These are phyloP conservation scores for Spialia ferax DNA, from an alignment of 2,888 invertebrate species.

Conservation along the genomic window DNA sequence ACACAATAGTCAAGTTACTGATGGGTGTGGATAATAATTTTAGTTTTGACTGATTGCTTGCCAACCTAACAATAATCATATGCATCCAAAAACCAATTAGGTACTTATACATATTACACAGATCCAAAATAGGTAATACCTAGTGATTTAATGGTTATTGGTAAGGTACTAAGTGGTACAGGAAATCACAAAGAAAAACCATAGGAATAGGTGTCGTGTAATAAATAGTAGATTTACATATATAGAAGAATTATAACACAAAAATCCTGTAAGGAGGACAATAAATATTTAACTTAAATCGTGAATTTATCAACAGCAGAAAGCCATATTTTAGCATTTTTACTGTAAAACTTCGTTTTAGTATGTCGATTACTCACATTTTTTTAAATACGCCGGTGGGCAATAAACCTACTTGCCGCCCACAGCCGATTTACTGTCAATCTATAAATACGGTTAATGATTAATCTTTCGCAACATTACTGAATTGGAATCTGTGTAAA, in stretches of 20 bases:
- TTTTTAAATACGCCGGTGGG: slow-evolving; percentile 60
- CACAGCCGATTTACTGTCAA: slow-evolving; percentile 64
- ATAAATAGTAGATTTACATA: no score
- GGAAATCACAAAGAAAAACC: no score
- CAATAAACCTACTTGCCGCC: slow-evolving; percentile 73
- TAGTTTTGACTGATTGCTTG: slow-evolving; percentile 8
- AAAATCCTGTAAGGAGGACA: not conserved
- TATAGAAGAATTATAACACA: no score
- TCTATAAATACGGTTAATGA: slow-evolving; percentile 70
- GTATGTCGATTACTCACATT: slow-evolving; percentile 40
- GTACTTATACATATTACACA: no score
- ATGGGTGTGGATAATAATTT: slow-evolving; percentile 5
- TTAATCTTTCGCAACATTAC: slow-evolving; percentile 66
- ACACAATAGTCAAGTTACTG: slow-evolving; percentile 22
- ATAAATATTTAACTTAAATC: not conserved
- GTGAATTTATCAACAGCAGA: not conserved
- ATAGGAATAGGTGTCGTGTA: no score
- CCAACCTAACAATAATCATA: not conserved
- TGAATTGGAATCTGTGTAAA: slow-evolving; percentile 58
- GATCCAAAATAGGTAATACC: no score
- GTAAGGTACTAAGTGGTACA: no score
- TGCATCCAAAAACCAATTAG: not conserved
- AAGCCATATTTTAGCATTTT: not conserved
- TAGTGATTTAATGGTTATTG: no score
- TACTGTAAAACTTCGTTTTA: slow-evolving; percentile 28